A percentile compares a stretch with the other conserved stretches of the same genome.
Evolutionary conservation across 2,797 vertebrate genomes (phyloP).

Genomic region (Brachymystax lenok): DNA sequence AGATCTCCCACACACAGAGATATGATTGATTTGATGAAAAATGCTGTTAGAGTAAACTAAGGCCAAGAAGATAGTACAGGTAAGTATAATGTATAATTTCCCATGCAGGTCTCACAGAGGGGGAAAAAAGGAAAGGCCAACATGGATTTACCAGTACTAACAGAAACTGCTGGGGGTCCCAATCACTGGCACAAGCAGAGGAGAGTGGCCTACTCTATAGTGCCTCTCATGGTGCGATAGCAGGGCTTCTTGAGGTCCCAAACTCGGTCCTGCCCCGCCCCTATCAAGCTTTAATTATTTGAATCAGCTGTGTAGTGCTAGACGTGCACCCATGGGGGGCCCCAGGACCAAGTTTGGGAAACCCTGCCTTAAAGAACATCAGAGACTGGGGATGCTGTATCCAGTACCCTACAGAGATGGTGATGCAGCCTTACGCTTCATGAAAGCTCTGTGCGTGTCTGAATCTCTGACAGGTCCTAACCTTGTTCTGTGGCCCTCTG

Average conservation of each 20-base stretch:
- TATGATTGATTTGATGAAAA: not conserved
- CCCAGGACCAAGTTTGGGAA: too few relatives aligned
- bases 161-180: not conserved
- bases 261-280: too few relatives aligned
- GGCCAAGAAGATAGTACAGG: not conserved
- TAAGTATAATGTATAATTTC: not conserved
- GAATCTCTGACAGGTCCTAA: not conserved
- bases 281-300: too few relatives aligned
- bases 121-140: not conserved
- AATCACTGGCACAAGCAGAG: not conserved
- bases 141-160: not conserved
- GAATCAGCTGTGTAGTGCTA: too few relatives aligned
- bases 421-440: not conserved
- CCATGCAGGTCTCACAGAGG: not conserved
- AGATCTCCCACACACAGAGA: not conserved
- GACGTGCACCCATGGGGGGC: too few relatives aligned
- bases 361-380: not conserved
- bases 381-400: not conserved
- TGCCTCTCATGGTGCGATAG: not conserved
- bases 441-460: slow-evolving; percentile 2
- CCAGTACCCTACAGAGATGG: not conserved
- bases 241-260: not conserved
- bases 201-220: not conserved
- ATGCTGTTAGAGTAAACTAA: not conserved
- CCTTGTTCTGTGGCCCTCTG: not conserved